Evolutionary conservation across 35 echinoderm and acorn worm species (phyloP).

Genomic region (Heliocidaris tuberculata): DNA sequence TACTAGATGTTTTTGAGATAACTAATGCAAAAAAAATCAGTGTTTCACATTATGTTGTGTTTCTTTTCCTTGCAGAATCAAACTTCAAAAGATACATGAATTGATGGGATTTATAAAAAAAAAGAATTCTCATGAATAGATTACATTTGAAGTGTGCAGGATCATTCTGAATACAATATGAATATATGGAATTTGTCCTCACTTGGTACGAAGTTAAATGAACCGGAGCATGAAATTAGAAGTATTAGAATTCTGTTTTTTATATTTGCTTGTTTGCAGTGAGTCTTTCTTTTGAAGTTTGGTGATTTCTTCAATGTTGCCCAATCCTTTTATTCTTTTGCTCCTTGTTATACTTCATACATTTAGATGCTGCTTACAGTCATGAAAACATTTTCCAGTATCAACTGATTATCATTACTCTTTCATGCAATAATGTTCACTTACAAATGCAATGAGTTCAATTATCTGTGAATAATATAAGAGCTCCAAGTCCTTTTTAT

Average conservation of each 20-base stretch:
- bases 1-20: too few relatives aligned
- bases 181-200: background rate
- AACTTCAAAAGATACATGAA: too few relatives aligned
- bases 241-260: background rate
- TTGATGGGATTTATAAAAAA: too few relatives aligned
- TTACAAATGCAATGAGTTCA: background rate
- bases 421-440: background rate
- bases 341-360: background rate
- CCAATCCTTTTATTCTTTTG: background rate
- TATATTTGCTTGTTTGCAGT: background rate
- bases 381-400: background rate
- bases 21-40: too few relatives aligned
- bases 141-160: background rate
- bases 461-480: background rate
- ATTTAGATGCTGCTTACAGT: background rate
- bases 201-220: background rate
- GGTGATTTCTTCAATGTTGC: background rate
- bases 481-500: too few relatives aligned
- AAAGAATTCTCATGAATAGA: background rate
- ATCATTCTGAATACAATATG: background rate
- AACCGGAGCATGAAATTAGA: background rate
- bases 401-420: background rate
- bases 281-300: background rate
- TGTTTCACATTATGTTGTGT: too few relatives aligned
- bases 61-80: too few relatives aligned